Conservation (phyloP, 2,888 invertebrate species). For the Cantharis rustica region DNA sequence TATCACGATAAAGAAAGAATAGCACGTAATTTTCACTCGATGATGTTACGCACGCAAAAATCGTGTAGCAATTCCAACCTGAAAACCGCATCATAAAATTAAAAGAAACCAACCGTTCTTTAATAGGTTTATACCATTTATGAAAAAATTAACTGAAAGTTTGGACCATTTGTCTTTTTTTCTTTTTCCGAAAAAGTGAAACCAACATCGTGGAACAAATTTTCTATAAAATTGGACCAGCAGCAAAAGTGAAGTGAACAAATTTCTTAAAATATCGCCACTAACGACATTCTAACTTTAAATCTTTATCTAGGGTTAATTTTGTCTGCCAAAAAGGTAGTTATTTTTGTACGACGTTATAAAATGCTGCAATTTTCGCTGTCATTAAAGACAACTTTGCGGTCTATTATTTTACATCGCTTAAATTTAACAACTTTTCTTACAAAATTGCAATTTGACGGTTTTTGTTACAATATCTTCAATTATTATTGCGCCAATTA, state of each 20-base stretch:
- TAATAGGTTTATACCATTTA: no score
- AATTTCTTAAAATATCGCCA: conserved; percentile 6
- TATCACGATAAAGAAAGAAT: conserved; percentile 14
- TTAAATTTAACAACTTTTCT: not conserved
- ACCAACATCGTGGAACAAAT: not conserved
- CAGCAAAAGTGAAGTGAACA: not conserved
- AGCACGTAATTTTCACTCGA: conserved; percentile 9
- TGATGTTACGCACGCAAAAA: conserved; percentile 12
- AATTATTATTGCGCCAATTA: not conserved
- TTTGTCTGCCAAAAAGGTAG: not conserved
- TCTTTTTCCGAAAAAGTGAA: not conserved
- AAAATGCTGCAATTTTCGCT: not conserved
- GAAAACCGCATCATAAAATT: not conserved
- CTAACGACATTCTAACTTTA: not conserved
- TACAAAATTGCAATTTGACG: not conserved
- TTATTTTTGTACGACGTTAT: not conserved
- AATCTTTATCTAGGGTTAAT: conserved; percentile 8
- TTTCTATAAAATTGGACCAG: not conserved
- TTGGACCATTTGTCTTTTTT: not conserved
- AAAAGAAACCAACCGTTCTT: no score
- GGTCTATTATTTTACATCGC: not conserved
- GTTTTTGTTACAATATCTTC: not conserved
- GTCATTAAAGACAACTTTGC: not conserved
- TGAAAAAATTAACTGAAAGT: not conserved
- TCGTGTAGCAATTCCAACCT: not conserved